phyloP scores from a whole-genome alignment of 2,113 vertebrate species.

The Saguinus midas region DNA sequence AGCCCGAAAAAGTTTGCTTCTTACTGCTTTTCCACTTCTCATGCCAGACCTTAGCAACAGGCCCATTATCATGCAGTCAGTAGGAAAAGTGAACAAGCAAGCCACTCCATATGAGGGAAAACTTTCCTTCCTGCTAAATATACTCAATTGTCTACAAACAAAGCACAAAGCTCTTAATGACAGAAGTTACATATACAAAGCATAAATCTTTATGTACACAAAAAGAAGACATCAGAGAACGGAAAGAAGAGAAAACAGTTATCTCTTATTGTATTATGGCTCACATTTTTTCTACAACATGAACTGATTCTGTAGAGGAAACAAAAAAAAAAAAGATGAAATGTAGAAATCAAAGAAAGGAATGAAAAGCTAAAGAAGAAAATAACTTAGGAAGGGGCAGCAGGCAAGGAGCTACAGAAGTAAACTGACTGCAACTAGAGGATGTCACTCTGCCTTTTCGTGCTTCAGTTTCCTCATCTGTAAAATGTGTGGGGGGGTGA shows the following conservation, averaged over 20 bases:
- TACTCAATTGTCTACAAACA: background rate
- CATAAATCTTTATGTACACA: background rate
- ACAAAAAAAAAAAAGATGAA: background rate
- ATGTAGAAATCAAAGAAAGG: background rate
- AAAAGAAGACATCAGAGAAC: background rate
- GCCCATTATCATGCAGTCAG: background rate
- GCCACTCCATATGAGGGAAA: background rate
- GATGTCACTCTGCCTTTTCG: background rate
- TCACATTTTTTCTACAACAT: background rate
- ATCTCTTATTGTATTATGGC: background rate
- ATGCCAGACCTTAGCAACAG: background rate
- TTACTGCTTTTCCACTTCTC: constrained; percentile 14
- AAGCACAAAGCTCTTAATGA: background rate
- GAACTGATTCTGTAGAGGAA: background rate
- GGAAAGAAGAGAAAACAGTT: background rate
- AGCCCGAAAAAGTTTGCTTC: background rate
- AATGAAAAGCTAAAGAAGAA: background rate
- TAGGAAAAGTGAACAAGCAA: background rate
- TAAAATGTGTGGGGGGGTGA: background rate
- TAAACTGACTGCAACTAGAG: background rate
- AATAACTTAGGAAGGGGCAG: background rate
- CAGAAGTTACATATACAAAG: background rate
- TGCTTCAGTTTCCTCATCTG: background rate
- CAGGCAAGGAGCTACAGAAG: background rate
- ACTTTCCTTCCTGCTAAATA: background rate